Evolutionary conservation across 2,113 vertebrate species (phyloP).

Genomic region (Dascyllus trimaculatus): DNA sequence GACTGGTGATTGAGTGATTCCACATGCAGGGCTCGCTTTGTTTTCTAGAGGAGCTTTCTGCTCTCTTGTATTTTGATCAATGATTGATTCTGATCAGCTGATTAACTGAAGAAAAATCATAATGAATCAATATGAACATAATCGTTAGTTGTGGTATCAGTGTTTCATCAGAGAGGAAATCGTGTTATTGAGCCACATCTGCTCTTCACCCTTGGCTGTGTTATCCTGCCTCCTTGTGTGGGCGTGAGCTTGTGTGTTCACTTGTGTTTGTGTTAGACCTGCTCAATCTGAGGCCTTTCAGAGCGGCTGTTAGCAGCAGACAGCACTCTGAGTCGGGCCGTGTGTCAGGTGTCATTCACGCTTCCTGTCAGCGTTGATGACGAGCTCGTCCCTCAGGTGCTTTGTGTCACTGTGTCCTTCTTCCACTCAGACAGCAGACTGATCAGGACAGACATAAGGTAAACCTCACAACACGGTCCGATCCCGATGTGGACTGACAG

Average conservation of each 20-base stretch:
- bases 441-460: slow-evolving; percentile 33
- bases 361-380: slow-evolving; percentile 43
- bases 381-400: slow-evolving; percentile 36
- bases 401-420: slow-evolving; percentile 38
- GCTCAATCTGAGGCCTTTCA: slow-evolving; percentile 45
- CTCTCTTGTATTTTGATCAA: too few species aligned
- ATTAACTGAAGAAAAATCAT: too few species aligned
- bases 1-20: too few species aligned
- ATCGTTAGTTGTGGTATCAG: neutral
- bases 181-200: neutral
- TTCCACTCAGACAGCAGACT: slow-evolving; percentile 7
- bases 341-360: slow-evolving; percentile 74
- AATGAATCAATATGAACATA: too few species aligned
- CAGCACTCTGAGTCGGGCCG: slow-evolving; percentile 40
- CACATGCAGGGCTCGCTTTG: too few species aligned
- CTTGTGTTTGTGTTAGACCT: slow-evolving; percentile 58
- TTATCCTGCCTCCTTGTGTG: neutral
- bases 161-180: neutral
- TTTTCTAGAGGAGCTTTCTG: too few species aligned
- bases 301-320: slow-evolving; percentile 52
- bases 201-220: slow-evolving; percentile 15
- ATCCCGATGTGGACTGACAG: slow-evolving; percentile 38
- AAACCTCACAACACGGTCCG: neutral
- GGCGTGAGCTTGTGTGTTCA: slow-evolving; percentile 25
- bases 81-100: too few species aligned